Evolutionary conservation across 2,888 invertebrate genomes (phyloP), one percentile per base, ranked within the genome.

Genomic region (Pyralis farinalis): DNA sequence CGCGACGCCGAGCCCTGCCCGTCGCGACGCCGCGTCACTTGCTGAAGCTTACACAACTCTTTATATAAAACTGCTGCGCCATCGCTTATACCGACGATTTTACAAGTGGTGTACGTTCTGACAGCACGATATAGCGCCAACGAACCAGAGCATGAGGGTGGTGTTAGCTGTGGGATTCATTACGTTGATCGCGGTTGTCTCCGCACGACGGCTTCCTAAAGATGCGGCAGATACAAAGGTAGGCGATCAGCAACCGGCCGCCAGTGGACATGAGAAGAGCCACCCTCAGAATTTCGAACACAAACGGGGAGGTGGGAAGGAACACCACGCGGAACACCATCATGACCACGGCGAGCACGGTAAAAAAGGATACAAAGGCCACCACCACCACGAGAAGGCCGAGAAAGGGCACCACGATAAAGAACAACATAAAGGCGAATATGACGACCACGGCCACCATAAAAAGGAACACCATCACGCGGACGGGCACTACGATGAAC

Each of bases 341-440:
- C 78, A 91, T 42, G 90, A 91, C 21, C 92, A 94, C 48, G 94
- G 93, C 0, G 93, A 93, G 47, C 92, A 94, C 59, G 93, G 92
- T 0, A 92, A 93, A 51, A 94, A 94, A 49, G 93, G 93, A 0
- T 93, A 94, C 77, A 92, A 94, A 60, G 91, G 92, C 7, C 90
- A 92, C 46, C 94, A 95, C 60, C 91, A 92, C 42, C 90, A 93
- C 50, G 92, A 92, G 52, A 92, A 94, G 55, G 92, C 92, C 3
- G 90, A 92, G 51, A 94, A 94, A 60, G 95, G 95, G 0, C 93
- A 94, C 55, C 94, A 94, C 58, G 93, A 94, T 59, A 93, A 94
- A 63, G 93, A 91, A 58, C 84, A 90, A 1, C 92, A 93, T 55
- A 84, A 89, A 47, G 92, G 92, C 1, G 90, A 92, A 57, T 92